These are phyloP conservation scores for Cheilosia impressa DNA, from an alignment of 2,888 invertebrate species.

Conservation along the genomic window DNA sequence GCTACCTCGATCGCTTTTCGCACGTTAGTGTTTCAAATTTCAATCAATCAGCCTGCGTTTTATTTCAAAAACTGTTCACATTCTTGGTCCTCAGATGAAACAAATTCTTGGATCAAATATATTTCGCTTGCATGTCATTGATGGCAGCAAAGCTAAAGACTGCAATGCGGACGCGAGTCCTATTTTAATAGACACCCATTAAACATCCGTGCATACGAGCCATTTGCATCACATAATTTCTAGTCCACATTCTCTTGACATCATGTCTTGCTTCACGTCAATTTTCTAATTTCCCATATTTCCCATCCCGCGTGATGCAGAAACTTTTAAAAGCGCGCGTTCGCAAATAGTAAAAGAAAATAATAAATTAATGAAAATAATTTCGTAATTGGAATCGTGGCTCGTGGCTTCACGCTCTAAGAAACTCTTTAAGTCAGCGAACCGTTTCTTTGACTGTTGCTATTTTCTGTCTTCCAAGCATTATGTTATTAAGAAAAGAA, in stretches of 20 bases:
- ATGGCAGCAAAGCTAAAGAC: no score
- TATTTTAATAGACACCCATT: no score
- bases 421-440: slow-evolving; percentile 78
- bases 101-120: no score
- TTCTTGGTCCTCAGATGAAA: no score
- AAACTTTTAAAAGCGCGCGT: background rate
- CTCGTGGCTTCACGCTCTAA: slow-evolving; percentile 83
- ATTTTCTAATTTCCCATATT: slow-evolving; percentile 19
- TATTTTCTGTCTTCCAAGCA: background rate
- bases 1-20: no score
- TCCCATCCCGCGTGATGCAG: background rate
- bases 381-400: slow-evolving; percentile 76
- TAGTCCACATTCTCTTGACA: background rate
- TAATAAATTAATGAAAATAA: slow-evolving; percentile 47
- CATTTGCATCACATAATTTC: background rate
- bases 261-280: background rate
- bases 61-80: no score
- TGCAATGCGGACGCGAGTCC: no score
- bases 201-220: no score
- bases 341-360: slow-evolving; percentile 28
- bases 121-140: background rate
- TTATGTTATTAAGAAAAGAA: background rate
- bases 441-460: slow-evolving; percentile 76
- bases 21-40: no score
- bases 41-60: no score